These are phyloP conservation scores for Chascanopsetta lugubris DNA, from an alignment of 2,113 vertebrate genomes.

Conservation along the genomic window DNA sequence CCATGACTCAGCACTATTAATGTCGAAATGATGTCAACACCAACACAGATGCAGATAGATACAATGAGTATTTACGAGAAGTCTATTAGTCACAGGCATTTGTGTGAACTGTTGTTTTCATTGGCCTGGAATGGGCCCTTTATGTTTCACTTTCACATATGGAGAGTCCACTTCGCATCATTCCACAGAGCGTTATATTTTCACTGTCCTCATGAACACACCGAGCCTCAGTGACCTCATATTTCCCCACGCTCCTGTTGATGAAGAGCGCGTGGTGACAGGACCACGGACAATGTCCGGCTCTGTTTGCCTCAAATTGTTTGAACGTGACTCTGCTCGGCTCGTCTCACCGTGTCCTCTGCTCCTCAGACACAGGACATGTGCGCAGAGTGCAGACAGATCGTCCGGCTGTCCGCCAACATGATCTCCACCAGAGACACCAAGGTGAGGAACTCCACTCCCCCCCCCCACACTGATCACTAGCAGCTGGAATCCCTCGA, in stretches of 20 bases:
- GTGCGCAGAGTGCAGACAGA: slow-evolving; percentile 75
- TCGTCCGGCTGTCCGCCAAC: slow-evolving; percentile 68
- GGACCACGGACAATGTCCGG: background rate
- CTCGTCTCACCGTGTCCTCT: slow-evolving; percentile 10
- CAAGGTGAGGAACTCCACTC: slow-evolving; percentile 63
- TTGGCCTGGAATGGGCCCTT: too few species aligned
- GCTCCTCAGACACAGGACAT: slow-evolving; percentile 50
- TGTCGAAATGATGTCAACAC: background rate
- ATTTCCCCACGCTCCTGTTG: background rate
- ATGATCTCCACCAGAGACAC: slow-evolving; percentile 65
- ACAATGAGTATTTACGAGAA: too few species aligned
- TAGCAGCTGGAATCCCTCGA: background rate
- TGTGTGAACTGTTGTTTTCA: too few species aligned
- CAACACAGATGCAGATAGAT: too few species aligned
- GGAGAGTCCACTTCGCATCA: too few species aligned
- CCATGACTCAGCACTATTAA: background rate
- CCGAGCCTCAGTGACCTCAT: background rate
- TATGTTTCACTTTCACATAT: too few species aligned
- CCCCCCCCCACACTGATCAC: too few species aligned
- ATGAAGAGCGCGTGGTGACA: background rate
- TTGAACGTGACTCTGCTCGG: background rate
- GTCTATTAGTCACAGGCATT: too few species aligned
- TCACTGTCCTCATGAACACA: too few species aligned
- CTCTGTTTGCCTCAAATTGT: background rate
- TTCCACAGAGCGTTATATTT: too few species aligned